Evolutionary conservation across 2,797 vertebrate genomes (phyloP).

Genomic region (Acanthopagrus latus): DNA sequence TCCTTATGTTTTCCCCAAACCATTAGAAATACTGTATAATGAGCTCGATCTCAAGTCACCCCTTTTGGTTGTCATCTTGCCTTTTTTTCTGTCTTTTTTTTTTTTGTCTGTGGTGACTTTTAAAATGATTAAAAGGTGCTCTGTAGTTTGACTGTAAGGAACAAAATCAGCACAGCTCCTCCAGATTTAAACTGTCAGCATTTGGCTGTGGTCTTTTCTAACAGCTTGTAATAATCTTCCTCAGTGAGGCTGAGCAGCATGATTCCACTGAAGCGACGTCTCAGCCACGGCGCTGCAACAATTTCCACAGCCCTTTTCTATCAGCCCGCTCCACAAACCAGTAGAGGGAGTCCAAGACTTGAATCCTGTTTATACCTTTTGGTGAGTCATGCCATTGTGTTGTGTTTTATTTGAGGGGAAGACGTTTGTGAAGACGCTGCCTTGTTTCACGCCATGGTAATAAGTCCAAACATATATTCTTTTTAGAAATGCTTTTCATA

Average conservation of each 20-base stretch:
- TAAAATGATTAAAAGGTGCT: background rate
- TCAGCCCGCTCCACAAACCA: conserved; percentile 47
- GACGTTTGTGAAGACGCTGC: background rate
- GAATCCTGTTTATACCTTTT: conserved; percentile 27
- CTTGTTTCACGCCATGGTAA: background rate
- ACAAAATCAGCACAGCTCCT: conserved; percentile 3
- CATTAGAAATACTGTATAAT: background rate
- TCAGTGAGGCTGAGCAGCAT: background rate
- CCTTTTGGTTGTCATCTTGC: background rate
- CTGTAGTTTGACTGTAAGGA: background rate
- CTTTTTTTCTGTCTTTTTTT: background rate
- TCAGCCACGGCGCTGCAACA: conserved; percentile 4
- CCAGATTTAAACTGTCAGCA: background rate
- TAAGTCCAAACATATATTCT: conserved; percentile 7
- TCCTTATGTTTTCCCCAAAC: conserved; percentile 4
- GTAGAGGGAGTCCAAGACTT: conserved; percentile 71
- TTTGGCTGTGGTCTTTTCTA: conserved; percentile 13
- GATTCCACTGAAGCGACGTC: conserved; percentile 1
- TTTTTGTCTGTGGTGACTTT: conserved; percentile 2
- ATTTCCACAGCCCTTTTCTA: conserved; percentile 5
- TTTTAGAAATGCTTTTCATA: background rate
- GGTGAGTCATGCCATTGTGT: conserved; percentile 45
- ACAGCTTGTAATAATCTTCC: conserved; percentile 38
- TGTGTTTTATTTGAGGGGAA: conserved; percentile 18
- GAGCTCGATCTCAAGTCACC: background rate